Evolutionary conservation across 2,113 vertebrate genomes (phyloP).

Genomic region (Pseudorasbora parva): DNA sequence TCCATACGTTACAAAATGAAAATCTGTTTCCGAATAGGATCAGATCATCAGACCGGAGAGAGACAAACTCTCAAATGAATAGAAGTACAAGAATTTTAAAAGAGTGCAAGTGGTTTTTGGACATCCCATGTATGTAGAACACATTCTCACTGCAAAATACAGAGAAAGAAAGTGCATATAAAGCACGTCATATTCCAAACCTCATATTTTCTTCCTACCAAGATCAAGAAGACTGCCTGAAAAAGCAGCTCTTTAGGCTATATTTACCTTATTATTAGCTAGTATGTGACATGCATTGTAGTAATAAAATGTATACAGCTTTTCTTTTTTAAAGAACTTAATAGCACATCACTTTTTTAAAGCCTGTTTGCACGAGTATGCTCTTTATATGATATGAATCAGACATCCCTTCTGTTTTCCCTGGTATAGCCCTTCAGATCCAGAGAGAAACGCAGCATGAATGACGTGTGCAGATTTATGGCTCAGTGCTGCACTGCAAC

Average conservation of each 20-base stretch:
- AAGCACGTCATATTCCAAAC: constrained; percentile 1
- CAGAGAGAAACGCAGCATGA: neutral
- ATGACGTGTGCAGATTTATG: constrained; percentile 4
- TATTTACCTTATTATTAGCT: constrained; percentile 1
- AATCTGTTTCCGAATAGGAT: constrained; percentile 2
- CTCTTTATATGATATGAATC: neutral
- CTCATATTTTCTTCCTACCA: neutral
- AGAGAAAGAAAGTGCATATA: neutral
- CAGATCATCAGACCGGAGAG: neutral
- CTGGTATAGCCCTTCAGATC: neutral
- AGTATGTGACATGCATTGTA: constrained; percentile 1
- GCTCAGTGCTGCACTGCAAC: constrained; percentile 21
- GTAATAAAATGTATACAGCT: neutral
- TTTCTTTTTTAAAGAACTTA: neutral
- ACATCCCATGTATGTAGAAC: neutral
- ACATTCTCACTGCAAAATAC: constrained; percentile 13
- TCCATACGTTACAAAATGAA: constrained; percentile 22
- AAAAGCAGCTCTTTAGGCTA: constrained; percentile 16
- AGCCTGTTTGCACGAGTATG: neutral
- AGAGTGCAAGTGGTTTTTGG: constrained; percentile 10
- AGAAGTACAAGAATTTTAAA: neutral
- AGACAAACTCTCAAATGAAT: constrained; percentile 1
- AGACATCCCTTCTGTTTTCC: constrained; percentile 1
- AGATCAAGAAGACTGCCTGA: constrained; percentile 19
- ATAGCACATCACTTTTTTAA: neutral